Evolutionary conservation across 1,140 invertebrate genomes (phyloP).

Genomic region (Myzus persicae): DNA sequence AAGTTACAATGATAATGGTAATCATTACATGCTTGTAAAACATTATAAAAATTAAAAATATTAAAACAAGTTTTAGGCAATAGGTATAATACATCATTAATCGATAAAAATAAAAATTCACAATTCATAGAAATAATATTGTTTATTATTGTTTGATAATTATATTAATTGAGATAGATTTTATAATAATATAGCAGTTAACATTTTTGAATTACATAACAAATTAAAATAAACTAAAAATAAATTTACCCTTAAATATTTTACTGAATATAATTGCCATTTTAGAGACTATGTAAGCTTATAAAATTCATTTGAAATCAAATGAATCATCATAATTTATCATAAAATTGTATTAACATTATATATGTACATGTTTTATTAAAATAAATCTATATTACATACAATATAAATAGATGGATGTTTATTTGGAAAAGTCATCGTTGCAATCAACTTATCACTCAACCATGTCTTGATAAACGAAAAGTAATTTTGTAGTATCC

Average conservation of each 20-base stretch:
- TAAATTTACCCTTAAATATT: neutral
- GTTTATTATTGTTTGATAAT: neutral
- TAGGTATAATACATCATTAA: too few species aligned
- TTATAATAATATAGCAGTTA: neutral
- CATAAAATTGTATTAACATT: neutral
- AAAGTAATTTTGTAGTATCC: neutral
- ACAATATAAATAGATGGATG: too few species aligned
- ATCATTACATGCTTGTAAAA: too few species aligned
- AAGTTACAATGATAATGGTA: too few species aligned
- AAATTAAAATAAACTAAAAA: conserved; percentile 1
- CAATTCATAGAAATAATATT: neutral
- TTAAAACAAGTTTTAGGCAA: too few species aligned
- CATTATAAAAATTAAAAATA: too few species aligned
- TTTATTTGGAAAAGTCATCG: neutral
- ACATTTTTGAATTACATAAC: neutral
- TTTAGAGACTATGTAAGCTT: neutral
- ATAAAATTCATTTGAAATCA: neutral
- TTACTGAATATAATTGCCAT: neutral
- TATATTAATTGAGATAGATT: neutral
- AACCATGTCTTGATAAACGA: neutral
- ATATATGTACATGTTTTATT: neutral
- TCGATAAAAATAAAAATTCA: neutral
- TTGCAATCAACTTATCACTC: neutral
- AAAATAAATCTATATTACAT: neutral
- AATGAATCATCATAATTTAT: neutral